Evolutionary conservation across 2,797 vertebrate species (phyloP).

Genomic region (Anas flavirostris): DNA sequence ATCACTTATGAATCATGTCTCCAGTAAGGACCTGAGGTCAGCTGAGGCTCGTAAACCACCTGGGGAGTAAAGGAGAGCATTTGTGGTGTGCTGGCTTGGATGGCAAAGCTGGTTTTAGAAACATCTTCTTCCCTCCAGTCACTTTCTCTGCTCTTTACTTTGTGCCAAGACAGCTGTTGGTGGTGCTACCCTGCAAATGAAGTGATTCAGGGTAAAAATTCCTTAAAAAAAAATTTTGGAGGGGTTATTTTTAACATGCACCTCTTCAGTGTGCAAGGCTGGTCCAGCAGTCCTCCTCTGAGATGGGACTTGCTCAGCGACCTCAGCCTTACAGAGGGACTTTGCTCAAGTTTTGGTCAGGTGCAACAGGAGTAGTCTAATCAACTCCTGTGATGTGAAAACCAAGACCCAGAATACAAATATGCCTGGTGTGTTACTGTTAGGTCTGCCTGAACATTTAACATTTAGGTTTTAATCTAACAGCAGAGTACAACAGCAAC

Average conservation of each 20-base stretch:
- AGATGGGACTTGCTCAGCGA: neutral
- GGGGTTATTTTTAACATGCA: neutral
- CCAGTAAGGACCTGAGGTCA: neutral
- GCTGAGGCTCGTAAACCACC: neutral
- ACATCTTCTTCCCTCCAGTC: neutral
- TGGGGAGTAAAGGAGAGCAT: rapidly evolving
- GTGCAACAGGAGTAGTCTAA: neutral
- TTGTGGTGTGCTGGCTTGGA: neutral
- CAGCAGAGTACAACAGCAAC: neutral
- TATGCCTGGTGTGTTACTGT: neutral
- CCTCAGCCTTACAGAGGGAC: neutral
- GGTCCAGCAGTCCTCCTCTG: neutral
- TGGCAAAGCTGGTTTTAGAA: neutral
- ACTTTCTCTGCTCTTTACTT: neutral
- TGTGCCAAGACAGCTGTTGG: neutral
- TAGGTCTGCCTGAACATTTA: neutral
- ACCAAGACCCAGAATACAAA: neutral
- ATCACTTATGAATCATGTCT: rapidly evolving
- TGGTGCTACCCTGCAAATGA: neutral
- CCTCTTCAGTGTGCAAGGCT: neutral
- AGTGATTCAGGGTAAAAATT: neutral
- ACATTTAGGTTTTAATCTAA: neutral
- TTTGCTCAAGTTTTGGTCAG: neutral
- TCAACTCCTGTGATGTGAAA: neutral
- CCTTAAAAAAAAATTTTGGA: neutral